Percentiles rank a stretch among this genome's conserved stretches.
phyloP scores from a whole-genome alignment of 2,113 vertebrate species.

The Bagarius yarrelli region DNA sequence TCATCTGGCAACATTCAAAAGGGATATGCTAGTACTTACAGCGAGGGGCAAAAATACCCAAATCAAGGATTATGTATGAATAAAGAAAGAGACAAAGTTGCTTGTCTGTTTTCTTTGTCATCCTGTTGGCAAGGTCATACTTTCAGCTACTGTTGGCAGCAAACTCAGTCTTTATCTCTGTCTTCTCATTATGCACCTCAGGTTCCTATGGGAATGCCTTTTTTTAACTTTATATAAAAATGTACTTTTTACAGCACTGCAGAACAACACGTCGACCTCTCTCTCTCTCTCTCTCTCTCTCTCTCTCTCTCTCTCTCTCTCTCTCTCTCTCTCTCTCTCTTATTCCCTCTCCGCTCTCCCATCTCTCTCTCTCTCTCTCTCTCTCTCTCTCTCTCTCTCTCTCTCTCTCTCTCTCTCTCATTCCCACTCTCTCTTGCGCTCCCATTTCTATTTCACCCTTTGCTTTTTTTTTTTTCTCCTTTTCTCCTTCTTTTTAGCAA shows the following conservation, averaged over 20 bases:
- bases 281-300: conserved; percentile 3
- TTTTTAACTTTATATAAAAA: conserved; percentile 39
- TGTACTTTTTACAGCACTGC: conserved; percentile 32
- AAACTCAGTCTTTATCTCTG: conserved; percentile 25
- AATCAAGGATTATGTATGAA: conserved; percentile 55
- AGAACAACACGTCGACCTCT: conserved; percentile 36
- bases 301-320: too few relatives aligned
- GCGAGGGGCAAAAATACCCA: conserved; percentile 53
- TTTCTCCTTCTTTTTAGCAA: conserved; percentile 27
- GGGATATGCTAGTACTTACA: conserved; percentile 56
- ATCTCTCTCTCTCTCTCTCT: neutral
- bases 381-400: conserved; percentile 18
- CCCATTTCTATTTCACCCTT: conserved; percentile 5
- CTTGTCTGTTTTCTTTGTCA: conserved; percentile 49
- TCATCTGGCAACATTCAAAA: conserved; percentile 55
- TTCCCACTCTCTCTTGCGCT: conserved; percentile 7
- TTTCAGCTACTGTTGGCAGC: conserved; percentile 50
- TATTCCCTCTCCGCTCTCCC: neutral
- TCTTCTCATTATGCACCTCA: conserved; percentile 52
- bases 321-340: conserved; percentile 20
- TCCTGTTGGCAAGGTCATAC: conserved; percentile 59
- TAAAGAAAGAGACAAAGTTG: conserved; percentile 52
- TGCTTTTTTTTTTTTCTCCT: conserved; percentile 16
- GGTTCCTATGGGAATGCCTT: conserved; percentile 44
- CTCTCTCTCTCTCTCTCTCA: conserved; percentile 14